Conservation (phyloP, 2,888 invertebrate species). For the Ennomos fuscantarius region DNA sequence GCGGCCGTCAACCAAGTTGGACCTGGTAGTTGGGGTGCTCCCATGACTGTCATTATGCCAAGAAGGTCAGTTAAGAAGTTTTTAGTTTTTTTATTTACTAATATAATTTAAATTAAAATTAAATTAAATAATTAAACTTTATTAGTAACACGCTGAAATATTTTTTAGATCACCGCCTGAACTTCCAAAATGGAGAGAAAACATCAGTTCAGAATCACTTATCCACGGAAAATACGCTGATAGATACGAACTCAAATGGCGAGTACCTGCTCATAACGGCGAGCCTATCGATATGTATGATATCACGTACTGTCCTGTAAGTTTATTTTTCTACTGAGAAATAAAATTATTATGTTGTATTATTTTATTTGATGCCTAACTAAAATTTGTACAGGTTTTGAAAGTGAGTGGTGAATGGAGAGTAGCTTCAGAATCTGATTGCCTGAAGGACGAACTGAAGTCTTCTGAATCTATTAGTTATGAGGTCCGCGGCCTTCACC, state of each 20-base stretch:
- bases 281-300: conserved; percentile 94
- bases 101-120: no score
- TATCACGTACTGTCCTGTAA: conserved; percentile 92
- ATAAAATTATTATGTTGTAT: neutral
- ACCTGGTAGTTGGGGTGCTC: conserved; percentile 89
- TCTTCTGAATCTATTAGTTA: conserved; percentile 87
- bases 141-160: neutral
- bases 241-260: conserved; percentile 93
- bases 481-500: conserved; percentile 88
- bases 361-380: conserved; percentile 22
- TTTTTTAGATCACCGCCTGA: conserved; percentile 88
- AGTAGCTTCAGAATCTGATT: conserved; percentile 80
- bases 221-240: conserved; percentile 87
- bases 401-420: conserved; percentile 89
- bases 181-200: conserved; percentile 81
- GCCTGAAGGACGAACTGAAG: conserved; percentile 85
- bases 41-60: conserved; percentile 89
- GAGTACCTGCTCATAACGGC: conserved; percentile 94
- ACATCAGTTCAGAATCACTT: conserved; percentile 72
- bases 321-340: conserved; percentile 34
- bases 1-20: conserved; percentile 94
- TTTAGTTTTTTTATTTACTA: no score
- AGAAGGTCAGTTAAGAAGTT: conserved; percentile 73
- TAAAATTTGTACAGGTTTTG: conserved; percentile 78
- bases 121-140: no score